Percentiles rank a stretch among this genome's conserved stretches.
Conservation (phyloP, 2,113 vertebrate genomes). For the Mirza zaza region DNA sequence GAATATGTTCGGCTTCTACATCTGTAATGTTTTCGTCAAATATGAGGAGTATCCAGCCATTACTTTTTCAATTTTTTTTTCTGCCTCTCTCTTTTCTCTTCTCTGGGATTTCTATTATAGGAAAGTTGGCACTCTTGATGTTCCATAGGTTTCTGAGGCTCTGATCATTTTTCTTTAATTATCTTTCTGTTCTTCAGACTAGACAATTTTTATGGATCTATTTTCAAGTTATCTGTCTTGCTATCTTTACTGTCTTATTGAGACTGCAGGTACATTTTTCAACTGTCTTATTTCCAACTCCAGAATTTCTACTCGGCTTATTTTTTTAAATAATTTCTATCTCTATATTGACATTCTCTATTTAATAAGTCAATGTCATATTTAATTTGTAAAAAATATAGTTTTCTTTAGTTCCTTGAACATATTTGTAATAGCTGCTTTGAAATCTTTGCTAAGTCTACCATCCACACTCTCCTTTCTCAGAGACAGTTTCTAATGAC, state of each 20-base stretch:
- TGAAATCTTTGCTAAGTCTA: neutral
- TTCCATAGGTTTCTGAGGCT: neutral
- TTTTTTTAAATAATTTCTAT: neutral
- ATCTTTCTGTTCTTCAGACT: neutral
- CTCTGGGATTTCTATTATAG: neutral
- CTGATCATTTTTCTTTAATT: neutral
- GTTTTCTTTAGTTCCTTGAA: neutral
- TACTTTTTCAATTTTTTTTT: neutral
- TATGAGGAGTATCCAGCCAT: neutral
- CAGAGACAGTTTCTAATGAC: neutral
- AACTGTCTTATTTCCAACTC: neutral
- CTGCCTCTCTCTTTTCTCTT: neutral
- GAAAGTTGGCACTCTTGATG: neutral
- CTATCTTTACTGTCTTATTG: neutral
- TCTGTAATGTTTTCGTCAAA: neutral
- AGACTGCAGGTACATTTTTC: neutral
- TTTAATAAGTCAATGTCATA: neutral
- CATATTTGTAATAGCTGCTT: neutral
- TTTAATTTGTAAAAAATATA: neutral
- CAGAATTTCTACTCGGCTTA: neutral
- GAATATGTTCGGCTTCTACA: neutral
- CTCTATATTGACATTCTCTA: neutral
- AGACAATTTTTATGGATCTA: neutral
- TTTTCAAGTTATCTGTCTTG: neutral
- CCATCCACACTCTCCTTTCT: neutral